Base-by-base conservation (phyloP, 2,797 vertebrate species). In the Chlorospingus flavigularis region DNA sequence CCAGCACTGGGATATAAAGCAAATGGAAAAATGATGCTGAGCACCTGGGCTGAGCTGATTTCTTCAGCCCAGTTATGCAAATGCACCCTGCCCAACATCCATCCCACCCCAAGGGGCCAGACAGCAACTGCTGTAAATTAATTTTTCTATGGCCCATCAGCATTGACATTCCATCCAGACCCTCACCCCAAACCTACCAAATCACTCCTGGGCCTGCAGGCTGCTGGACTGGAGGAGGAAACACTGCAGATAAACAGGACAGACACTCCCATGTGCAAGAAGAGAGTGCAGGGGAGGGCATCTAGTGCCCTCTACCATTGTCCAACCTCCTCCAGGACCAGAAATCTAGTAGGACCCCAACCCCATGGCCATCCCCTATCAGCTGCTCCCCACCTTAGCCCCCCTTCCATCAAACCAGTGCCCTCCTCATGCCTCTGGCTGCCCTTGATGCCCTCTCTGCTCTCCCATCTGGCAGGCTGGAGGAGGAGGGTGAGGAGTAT, bases 11-110 rank as follows among this genome's bases (percentile, higher is more conserved):
- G 40, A 51, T 83, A 24, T 74, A 48, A 95, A 66, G 75, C 82
- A 48, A 76, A 39, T 98, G 80, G 93, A 97, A 74, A 92, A 97
- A 28, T 80, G 10, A 55, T 55, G 21, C 13, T 98, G 48, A 98
- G 94, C 61, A 70, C 54, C n/a, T 26, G 40, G 18, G 17, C 25
- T 16, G 5, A 39, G 33, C 60, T 79, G 74, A 11, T 45, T 91
- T 37, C 81, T 21, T 51, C 48, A 72, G 28, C 26, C 28, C 18
- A 20, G 14, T 30, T 70, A 24, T 17, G 14, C 67, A 87, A 71
- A 40, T 62, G 20, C 42, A 39, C 40, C 24, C 11, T 92, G 68
- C 42, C 26, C 30, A 70, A 35, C 9, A 43, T 13, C 47, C 68
- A 45, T 43, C 28, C 48, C 43, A 48, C 26, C 21, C 40, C 45